Percentiles rank a stretch among this genome's conserved stretches.
Evolutionary conservation across 2,113 vertebrate species (phyloP).

Genomic region (Thamnaconus septentrionalis): DNA sequence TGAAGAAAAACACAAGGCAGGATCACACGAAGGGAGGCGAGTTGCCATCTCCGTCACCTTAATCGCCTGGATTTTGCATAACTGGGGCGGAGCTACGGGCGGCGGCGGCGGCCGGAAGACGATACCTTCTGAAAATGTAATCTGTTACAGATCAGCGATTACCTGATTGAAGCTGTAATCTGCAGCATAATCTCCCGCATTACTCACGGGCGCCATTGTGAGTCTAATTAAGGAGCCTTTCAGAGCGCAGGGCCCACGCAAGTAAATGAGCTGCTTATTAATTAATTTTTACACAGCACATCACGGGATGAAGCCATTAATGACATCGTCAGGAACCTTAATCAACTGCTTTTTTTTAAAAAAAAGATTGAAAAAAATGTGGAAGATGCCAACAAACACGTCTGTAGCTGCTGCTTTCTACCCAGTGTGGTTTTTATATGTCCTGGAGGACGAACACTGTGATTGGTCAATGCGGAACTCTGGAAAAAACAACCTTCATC

Average conservation of each 20-base stretch:
- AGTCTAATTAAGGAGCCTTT: slow-evolving; percentile 56
- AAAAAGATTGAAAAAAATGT: neutral
- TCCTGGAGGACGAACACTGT: too few species aligned
- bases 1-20: too few species aligned
- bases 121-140: slow-evolving; percentile 44
- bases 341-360: slow-evolving; percentile 15
- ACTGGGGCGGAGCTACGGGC: too few species aligned
- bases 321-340: slow-evolving; percentile 30
- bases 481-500: too few species aligned
- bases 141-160: slow-evolving; percentile 64
- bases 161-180: slow-evolving; percentile 70
- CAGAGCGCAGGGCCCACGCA: slow-evolving; percentile 39
- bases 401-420: neutral
- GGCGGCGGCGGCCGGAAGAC: too few species aligned
- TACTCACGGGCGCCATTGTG: slow-evolving; percentile 53
- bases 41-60: too few species aligned
- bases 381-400: neutral
- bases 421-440: too few species aligned
- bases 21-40: too few species aligned
- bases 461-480: too few species aligned
- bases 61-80: too few species aligned
- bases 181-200: slow-evolving; percentile 57
- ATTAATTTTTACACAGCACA: slow-evolving; percentile 33
- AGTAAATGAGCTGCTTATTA: slow-evolving; percentile 46
- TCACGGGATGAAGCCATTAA: slow-evolving; percentile 41